These are phyloP conservation scores for Notoglanidium macrostoma DNA, from an alignment of 2,797 vertebrate genomes.

Conservation along the genomic window DNA sequence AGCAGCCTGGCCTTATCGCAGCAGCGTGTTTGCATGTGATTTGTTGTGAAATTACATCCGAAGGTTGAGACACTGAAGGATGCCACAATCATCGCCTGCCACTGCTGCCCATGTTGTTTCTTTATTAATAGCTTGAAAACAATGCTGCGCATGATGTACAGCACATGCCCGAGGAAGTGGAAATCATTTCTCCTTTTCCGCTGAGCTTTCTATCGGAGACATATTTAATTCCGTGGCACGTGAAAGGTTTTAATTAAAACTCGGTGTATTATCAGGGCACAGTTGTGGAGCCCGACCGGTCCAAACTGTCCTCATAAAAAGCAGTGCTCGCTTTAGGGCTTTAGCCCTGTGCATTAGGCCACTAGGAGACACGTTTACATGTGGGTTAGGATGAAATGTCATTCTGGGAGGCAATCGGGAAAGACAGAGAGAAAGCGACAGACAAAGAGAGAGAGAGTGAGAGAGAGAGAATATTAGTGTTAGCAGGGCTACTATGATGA, in stretches of 20 bases:
- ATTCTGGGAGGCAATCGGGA: neutral
- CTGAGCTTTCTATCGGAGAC: constrained; percentile 10
- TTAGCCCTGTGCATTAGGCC: constrained; percentile 62
- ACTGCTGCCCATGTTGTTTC: neutral
- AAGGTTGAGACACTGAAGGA: constrained; percentile 29
- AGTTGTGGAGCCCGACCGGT: constrained; percentile 57
- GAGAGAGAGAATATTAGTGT: constrained; percentile 8
- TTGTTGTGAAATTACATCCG: constrained; percentile 21
- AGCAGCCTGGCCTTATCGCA: neutral
- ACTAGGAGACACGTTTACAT: constrained; percentile 49
- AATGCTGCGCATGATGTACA: constrained; percentile 37
- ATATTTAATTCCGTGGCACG: constrained; percentile 30
- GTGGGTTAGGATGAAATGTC: constrained; percentile 13
- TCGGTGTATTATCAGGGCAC: constrained; percentile 35
- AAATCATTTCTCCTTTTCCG: constrained; percentile 41
- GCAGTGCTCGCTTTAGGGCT: constrained; percentile 55
- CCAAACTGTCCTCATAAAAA: constrained; percentile 58
- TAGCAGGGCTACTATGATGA: neutral
- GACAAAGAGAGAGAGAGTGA: constrained; percentile 9
- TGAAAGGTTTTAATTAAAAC: constrained; percentile 55
- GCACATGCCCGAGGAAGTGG: constrained; percentile 2
- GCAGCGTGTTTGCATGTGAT: constrained; percentile 22
- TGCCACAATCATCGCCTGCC: constrained; percentile 17
- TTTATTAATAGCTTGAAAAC: constrained; percentile 45
- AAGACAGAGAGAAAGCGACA: neutral